These are phyloP conservation scores for Pomacea maculata DNA, from an alignment of 1,140 invertebrate species.

Conservation along the genomic window DNA sequence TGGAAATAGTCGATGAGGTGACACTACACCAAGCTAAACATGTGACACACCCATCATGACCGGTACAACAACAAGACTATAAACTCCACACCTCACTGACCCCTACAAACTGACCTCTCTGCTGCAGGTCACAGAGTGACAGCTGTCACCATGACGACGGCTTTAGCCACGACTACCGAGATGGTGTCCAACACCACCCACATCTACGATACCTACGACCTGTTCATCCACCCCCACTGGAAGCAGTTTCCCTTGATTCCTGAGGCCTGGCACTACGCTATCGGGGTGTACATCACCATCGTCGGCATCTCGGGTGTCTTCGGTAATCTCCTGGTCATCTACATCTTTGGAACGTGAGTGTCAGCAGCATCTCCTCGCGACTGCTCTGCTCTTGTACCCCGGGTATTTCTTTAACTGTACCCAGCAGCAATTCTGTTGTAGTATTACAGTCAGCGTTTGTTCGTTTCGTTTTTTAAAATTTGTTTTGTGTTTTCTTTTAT, in stretches of 20 bases:
- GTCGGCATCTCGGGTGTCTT: conserved; percentile 77
- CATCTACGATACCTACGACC: conserved; percentile 48
- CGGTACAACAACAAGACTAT: no score
- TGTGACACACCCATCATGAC: no score
- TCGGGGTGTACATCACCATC: conserved; percentile 79
- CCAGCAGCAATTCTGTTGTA: no score
- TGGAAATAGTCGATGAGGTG: no score
- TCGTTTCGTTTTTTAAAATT: no score
- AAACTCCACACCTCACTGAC: no score
- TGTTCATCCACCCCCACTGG: conserved; percentile 58
- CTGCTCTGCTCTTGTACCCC: no score
- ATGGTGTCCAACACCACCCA: conserved; percentile 31
- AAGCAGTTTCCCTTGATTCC: conserved; percentile 46
- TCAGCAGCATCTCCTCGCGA: neutral
- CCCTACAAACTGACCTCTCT: no score
- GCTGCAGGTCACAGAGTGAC: neutral
- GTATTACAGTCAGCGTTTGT: no score
- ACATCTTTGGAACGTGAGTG: conserved; percentile 76
- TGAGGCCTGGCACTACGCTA: conserved; percentile 71
- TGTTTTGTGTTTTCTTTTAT: no score
- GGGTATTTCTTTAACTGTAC: no score
- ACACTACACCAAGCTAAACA: no score
- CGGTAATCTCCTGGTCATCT: conserved; percentile 87
- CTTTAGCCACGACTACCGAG: conserved; percentile 12
- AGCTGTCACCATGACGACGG: neutral